phyloP scores from a whole-genome alignment of 53 echinoderm and acorn worm species.

The Holothuria leucospilota region DNA sequence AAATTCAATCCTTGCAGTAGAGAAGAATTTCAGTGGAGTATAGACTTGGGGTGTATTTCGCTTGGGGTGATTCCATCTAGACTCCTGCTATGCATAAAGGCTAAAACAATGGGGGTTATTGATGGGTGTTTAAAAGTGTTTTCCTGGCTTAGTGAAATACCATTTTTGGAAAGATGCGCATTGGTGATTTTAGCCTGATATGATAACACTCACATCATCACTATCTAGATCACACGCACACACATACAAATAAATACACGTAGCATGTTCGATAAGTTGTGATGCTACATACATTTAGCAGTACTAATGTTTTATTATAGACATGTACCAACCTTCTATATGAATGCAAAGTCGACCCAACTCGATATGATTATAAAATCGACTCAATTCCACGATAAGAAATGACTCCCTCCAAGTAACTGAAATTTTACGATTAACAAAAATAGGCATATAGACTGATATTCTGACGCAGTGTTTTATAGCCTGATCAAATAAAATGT shows the following conservation, averaged over 20 bases:
- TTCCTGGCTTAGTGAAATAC: no score
- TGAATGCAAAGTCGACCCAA: no score
- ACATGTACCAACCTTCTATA: background rate
- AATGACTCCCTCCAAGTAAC: slow-evolving; percentile 11
- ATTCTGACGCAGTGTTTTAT: background rate
- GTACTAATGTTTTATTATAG: slow-evolving; percentile 3
- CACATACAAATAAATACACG: background rate
- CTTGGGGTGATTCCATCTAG: no score
- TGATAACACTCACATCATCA: slow-evolving; percentile 15
- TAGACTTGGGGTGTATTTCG: no score
- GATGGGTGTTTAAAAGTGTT: no score
- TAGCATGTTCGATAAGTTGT: slow-evolving; percentile 6
- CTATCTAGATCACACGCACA: background rate
- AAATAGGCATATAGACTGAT: slow-evolving; percentile 3
- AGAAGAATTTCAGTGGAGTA: no score
- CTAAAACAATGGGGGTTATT: no score
- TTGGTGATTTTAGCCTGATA: no score
- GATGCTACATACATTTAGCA: slow-evolving; percentile 1
- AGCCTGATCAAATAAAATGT: background rate
- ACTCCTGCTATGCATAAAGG: no score
- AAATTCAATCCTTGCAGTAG: no score
- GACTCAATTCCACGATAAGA: slow-evolving; percentile 11
- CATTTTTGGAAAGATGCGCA: no score
- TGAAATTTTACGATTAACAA: slow-evolving; percentile 8
- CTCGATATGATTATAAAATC: no score